phyloP scores from a whole-genome alignment of 2,113 vertebrate genomes.

The Embiotoca jacksoni region DNA sequence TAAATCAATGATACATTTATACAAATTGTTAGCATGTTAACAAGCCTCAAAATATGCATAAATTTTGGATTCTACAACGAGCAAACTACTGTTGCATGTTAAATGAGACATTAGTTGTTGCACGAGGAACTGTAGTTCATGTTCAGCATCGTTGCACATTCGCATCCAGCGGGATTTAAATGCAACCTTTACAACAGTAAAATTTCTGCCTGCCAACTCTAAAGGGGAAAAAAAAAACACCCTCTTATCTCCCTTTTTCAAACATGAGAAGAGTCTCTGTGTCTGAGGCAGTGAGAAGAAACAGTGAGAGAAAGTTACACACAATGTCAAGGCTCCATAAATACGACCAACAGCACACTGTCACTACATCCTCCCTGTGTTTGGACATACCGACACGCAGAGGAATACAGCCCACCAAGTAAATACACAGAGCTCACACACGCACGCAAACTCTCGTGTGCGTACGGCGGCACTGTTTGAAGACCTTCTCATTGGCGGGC shows the following conservation, averaged over 20 bases:
- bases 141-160: too few species aligned
- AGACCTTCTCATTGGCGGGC: constrained; percentile 63
- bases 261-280: background rate
- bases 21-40: too few species aligned
- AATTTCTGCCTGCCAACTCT: background rate
- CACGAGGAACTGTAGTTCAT: too few species aligned
- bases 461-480: constrained; percentile 63
- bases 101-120: too few species aligned
- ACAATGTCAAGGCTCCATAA: constrained; percentile 65
- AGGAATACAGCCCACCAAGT: constrained; percentile 31
- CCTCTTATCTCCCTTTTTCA: background rate
- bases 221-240: background rate
- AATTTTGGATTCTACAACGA: too few species aligned
- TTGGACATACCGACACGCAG: constrained; percentile 32
- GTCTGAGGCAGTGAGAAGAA: constrained; percentile 29
- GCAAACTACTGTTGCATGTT: too few species aligned
- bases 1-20: too few species aligned
- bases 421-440: constrained; percentile 66
- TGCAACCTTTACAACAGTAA: background rate
- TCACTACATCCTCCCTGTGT: constrained; percentile 61
- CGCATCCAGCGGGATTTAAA: too few species aligned
- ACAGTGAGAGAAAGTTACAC: constrained; percentile 31
- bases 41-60: too few species aligned
- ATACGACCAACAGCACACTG: constrained; percentile 61
- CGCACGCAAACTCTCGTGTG: constrained; percentile 59